Evolutionary conservation across 2,113 vertebrate genomes (phyloP).

Genomic region (Zosterops borbonicus): DNA sequence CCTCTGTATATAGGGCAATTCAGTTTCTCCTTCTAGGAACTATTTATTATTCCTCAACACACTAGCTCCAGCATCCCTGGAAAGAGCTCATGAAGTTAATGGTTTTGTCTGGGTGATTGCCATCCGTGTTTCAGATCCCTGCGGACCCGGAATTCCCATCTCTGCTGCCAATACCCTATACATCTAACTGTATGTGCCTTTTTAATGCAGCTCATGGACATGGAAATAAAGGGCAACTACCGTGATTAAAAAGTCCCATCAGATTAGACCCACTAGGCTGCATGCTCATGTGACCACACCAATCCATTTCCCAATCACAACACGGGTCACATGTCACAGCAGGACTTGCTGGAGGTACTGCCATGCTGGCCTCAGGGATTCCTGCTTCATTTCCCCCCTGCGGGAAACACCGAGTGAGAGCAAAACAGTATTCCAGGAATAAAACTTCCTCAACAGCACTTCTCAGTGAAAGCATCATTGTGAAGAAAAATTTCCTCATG

Average conservation of each 20-base stretch:
- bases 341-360: not conserved
- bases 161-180: not conserved
- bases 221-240: not conserved
- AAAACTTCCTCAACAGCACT: not conserved
- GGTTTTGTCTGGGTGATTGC: not conserved
- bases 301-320: conserved; percentile 2
- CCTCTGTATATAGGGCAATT: not conserved
- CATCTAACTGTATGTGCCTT: not conserved
- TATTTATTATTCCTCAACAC: not conserved
- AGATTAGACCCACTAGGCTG: not conserved
- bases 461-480: not conserved
- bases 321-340: not conserved
- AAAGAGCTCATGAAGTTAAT: not conserved
- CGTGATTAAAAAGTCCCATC: not conserved
- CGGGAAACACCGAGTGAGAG: rapidly evolving
- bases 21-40: not conserved
- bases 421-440: not conserved
- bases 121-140: not conserved
- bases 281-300: not conserved
- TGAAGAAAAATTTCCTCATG: not conserved
- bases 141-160: not conserved
- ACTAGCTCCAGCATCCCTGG: not conserved
- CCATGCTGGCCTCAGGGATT: not conserved
- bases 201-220: not conserved
- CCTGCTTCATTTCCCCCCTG: not conserved